phyloP scores from a whole-genome alignment of 1,140 invertebrate species.

The Bombus pyrosoma region DNA sequence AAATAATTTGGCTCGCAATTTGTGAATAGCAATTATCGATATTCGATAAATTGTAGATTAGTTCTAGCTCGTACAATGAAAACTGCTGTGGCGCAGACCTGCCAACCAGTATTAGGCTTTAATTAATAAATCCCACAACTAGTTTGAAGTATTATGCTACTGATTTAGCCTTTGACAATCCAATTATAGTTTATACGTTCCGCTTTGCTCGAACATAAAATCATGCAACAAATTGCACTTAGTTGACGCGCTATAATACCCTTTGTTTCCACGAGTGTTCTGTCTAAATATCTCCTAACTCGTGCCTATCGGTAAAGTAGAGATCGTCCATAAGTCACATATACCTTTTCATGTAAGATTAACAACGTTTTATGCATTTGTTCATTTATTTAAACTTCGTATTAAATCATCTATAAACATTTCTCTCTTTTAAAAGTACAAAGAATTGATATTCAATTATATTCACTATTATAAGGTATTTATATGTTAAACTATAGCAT shows the following conservation, averaged over 20 bases:
- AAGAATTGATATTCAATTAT: too few species aligned
- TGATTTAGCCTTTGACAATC: background rate
- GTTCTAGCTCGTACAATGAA: background rate
- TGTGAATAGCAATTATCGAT: conserved; percentile 22
- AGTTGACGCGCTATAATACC: background rate
- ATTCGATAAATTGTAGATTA: conserved; percentile 22
- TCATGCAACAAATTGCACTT: background rate
- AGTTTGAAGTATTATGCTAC: background rate
- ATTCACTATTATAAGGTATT: too few species aligned
- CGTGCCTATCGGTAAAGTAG: background rate
- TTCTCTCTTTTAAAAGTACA: too few species aligned
- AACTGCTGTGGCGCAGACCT: background rate
- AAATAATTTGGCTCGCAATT: background rate
- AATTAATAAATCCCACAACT: conserved; percentile 2
- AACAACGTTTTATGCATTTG: too few species aligned
- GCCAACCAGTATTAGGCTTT: background rate
- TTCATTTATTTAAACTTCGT: too few species aligned
- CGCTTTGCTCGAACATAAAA: background rate
- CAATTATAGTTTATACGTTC: background rate
- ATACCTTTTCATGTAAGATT: too few species aligned
- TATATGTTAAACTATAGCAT: too few species aligned
- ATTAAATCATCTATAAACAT: too few species aligned
- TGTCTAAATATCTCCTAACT: background rate
- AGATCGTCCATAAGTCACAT: too few species aligned
- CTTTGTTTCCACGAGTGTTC: too few species aligned